Conservation (phyloP, 2,113 vertebrate species). For the Hippocampus barbouri region DNA sequence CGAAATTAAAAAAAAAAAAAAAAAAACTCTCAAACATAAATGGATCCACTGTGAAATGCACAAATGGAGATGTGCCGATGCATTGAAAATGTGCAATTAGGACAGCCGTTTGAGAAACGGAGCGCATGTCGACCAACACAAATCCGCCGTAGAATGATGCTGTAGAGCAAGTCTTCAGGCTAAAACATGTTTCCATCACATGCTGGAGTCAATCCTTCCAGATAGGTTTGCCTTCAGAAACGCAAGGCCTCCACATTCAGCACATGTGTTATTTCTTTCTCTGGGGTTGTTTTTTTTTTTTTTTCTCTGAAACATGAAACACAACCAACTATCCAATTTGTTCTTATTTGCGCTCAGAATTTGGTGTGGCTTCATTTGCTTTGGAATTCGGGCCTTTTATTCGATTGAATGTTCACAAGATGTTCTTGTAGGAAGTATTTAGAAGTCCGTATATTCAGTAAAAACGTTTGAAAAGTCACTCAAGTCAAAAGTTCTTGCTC, state of each 20-base stretch:
- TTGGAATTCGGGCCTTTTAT: too few relatives aligned
- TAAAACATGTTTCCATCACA: background rate
- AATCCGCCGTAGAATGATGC: background rate
- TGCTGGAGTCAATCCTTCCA: slow-evolving; percentile 1
- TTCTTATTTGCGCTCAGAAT: slow-evolving; percentile 10
- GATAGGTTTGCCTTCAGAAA: slow-evolving; percentile 11
- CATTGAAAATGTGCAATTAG: slow-evolving; percentile 3
- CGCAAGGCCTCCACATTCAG: slow-evolving; percentile 40
- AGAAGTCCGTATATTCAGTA: too few relatives aligned
- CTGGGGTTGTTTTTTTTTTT: background rate
- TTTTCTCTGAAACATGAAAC: slow-evolving; percentile 18
- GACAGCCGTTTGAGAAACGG: background rate
- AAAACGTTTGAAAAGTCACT: background rate
- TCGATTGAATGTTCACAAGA: too few relatives aligned
- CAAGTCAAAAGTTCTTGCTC: background rate
- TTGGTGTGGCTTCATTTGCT: background rate
- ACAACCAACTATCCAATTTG: slow-evolving; percentile 28
- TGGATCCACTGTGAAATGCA: slow-evolving; percentile 7
- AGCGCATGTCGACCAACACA: background rate
- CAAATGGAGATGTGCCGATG: background rate
- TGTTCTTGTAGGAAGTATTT: too few relatives aligned
- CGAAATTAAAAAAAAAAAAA: slow-evolving; percentile 1
- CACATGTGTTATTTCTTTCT: slow-evolving; percentile 6
- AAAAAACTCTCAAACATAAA: slow-evolving; percentile 12
- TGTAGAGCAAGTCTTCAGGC: background rate